Percentiles rank a stretch among this genome's conserved stretches.
Evolutionary conservation across 2,888 invertebrate species (phyloP).

Genomic region (Parasteatoda lunata): DNA sequence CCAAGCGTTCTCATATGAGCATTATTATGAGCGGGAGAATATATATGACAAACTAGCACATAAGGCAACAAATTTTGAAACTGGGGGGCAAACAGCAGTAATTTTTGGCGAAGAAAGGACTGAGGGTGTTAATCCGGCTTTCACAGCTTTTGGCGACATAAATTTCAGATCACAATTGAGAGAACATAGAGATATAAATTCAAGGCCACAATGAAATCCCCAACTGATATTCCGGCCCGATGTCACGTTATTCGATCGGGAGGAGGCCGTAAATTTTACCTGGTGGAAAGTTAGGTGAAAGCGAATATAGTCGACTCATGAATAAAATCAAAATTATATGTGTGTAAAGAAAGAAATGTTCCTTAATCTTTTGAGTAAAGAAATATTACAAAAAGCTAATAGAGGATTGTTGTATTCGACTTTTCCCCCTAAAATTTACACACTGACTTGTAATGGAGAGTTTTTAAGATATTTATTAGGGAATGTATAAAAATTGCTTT

Average conservation of each 20-base stretch:
- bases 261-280: constrained; percentile 50
- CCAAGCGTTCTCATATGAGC: neutral
- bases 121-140: constrained; percentile 57
- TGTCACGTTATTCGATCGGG: constrained; percentile 63
- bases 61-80: neutral
- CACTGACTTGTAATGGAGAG: too few relatives aligned
- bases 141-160: constrained; percentile 30
- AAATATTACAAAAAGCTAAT: constrained; percentile 50
- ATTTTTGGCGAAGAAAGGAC: constrained; percentile 20
- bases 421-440: too few relatives aligned
- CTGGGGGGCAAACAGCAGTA: constrained; percentile 14
- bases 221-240: constrained; percentile 44
- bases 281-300: neutral
- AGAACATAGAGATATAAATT: constrained; percentile 56
- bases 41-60: neutral
- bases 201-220: constrained; percentile 33
- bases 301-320: constrained; percentile 23
- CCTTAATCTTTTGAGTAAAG: constrained; percentile 62
- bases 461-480: too few relatives aligned
- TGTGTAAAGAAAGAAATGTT: constrained; percentile 52
- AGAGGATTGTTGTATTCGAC: constrained; percentile 5
- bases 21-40: neutral
- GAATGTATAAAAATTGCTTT: too few relatives aligned
- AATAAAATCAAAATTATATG: constrained; percentile 67
- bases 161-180: constrained; percentile 53